A percentile compares a stretch with the other conserved stretches of the same genome.
phyloP scores from a whole-genome alignment of 2,888 invertebrate species.

The Macaria notata region DNA sequence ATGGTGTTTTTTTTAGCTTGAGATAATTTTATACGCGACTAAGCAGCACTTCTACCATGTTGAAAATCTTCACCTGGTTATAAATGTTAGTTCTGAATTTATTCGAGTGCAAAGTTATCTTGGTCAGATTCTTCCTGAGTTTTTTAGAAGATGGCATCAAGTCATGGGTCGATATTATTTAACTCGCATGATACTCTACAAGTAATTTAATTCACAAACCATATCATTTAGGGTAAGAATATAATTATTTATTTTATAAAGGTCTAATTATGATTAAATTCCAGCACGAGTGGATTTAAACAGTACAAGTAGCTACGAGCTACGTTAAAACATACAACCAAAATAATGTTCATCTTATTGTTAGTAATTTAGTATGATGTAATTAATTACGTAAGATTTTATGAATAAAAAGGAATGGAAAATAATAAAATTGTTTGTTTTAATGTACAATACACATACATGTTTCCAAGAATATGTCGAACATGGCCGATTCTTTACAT shows the following conservation, averaged over 20 bases:
- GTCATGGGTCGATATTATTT: not conserved
- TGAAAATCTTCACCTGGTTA: not conserved
- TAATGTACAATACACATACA: no score
- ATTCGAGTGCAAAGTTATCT: not conserved
- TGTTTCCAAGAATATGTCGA: no score
- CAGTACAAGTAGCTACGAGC: conserved; percentile 16
- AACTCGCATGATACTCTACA: conserved; percentile 9
- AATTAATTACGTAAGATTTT: conserved; percentile 20
- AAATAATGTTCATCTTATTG: conserved; percentile 16
- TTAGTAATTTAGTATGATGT: conserved; percentile 19
- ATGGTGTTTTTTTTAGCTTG: no score
- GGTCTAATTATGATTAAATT: conserved; percentile 3
- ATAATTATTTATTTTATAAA: conserved; percentile 25
- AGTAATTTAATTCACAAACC: conserved; percentile 53
- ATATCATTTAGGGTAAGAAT: conserved; percentile 70
- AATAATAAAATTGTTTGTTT: not conserved
- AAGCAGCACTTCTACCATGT: no score
- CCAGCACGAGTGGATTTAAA: conserved; percentile 23
- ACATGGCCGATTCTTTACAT: no score
- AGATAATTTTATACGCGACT: no score
- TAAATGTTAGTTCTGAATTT: not conserved
- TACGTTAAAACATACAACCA: conserved; percentile 10
- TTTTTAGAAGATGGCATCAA: no score
- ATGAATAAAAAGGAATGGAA: conserved; percentile 15
- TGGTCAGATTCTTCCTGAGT: no score